phyloP scores from a whole-genome alignment of 2,888 invertebrate genomes.

The Himalopsyche kuldschensis region DNA sequence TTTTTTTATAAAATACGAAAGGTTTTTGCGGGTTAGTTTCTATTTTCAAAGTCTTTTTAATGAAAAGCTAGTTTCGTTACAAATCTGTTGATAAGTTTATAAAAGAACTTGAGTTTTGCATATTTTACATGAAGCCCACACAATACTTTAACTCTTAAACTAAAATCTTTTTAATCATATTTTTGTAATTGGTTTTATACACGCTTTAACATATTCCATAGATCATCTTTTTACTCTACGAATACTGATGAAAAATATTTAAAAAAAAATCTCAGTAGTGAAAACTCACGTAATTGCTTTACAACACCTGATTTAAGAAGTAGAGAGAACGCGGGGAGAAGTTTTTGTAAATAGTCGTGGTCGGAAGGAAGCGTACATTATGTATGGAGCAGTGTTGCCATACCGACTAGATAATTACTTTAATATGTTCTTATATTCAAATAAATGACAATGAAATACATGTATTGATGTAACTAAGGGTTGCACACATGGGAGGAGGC shows the following conservation, averaged over 20 bases:
- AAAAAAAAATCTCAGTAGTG: neutral
- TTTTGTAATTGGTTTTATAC: neutral
- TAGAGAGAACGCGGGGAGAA: constrained; percentile 6
- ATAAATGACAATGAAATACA: too few species aligned
- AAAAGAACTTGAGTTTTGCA: too few species aligned
- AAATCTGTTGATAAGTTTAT: too few species aligned
- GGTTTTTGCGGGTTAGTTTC: too few species aligned
- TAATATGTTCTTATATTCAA: too few species aligned
- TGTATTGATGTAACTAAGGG: too few species aligned
- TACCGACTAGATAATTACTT: neutral
- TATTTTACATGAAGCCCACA: too few species aligned
- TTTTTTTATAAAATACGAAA: too few species aligned
- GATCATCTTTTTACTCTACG: neutral
- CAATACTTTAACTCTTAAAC: neutral
- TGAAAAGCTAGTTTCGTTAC: too few species aligned
- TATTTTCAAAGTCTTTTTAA: too few species aligned
- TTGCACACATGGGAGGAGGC: too few species aligned
- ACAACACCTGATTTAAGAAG: neutral
- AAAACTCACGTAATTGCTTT: neutral
- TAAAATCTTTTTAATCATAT: neutral
- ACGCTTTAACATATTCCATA: neutral
- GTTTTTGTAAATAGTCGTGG: constrained; percentile 18
- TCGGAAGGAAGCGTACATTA: constrained; percentile 21
- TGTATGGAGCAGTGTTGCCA: neutral
- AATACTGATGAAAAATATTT: neutral